Conservation (phyloP, 2,797 vertebrate species). For the Spizella passerina region DNA sequence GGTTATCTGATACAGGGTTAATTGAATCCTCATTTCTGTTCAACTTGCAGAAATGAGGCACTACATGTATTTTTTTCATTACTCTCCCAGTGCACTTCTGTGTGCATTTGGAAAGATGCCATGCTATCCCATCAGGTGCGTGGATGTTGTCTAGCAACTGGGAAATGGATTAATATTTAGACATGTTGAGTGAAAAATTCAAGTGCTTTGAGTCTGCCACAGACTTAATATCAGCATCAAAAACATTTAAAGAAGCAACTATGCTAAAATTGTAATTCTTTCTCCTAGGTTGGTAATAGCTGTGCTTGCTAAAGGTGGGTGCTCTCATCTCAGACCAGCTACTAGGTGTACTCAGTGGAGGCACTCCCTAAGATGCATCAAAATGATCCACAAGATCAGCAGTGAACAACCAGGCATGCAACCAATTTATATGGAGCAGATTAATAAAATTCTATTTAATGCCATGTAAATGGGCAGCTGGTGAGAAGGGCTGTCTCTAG, state of each 20-base stretch:
- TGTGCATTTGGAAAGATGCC: neutral
- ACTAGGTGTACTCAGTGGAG: neutral
- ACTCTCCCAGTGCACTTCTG: neutral
- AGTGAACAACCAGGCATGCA: neutral
- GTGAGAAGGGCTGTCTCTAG: neutral
- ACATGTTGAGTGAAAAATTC: neutral
- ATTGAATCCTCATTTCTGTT: neutral
- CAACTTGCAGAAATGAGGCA: neutral
- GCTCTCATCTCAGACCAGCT: neutral
- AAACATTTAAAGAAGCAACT: neutral
- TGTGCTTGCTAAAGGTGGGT: neutral
- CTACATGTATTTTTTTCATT: neutral
- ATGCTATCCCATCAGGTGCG: fast-evolving
- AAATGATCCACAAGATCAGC: neutral
- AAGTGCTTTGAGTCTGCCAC: neutral
- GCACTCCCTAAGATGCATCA: neutral
- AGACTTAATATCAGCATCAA: neutral
- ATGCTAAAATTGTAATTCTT: neutral
- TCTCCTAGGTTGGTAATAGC: neutral
- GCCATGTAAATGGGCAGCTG: neutral
- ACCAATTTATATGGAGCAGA: neutral
- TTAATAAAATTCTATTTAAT: neutral
- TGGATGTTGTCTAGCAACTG: neutral
- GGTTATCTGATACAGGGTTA: neutral
- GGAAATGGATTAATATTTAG: neutral